These are phyloP conservation scores for Balanococcus diminutus DNA, from an alignment of 2,888 invertebrate species.

Conservation along the genomic window DNA sequence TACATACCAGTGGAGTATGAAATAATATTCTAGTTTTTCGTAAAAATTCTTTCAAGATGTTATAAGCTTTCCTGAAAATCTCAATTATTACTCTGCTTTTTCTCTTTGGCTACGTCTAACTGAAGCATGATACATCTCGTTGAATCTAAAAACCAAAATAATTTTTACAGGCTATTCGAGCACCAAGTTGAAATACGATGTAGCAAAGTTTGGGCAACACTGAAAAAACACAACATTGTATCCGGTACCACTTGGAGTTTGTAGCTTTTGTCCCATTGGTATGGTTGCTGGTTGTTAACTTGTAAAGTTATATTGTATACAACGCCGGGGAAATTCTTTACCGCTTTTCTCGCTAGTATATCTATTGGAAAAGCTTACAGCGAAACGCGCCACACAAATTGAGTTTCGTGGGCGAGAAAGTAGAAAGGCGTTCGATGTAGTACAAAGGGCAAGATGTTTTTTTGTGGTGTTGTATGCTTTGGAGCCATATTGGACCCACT, in stretches of 20 bases:
- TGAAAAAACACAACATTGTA: constrained; percentile 49
- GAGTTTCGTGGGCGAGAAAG: constrained; percentile 43
- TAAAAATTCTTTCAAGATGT: too few species aligned
- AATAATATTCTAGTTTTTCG: too few species aligned
- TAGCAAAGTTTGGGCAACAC: constrained; percentile 21
- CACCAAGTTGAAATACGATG: too few species aligned
- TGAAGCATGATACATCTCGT: too few species aligned
- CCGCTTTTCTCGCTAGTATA: constrained; percentile 44
- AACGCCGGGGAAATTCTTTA: constrained; percentile 53
- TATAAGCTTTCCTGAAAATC: too few species aligned
- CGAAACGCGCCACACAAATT: constrained; percentile 52
- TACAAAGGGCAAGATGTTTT: constrained; percentile 38
- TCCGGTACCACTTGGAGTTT: constrained; percentile 17
- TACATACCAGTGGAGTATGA: too few species aligned
- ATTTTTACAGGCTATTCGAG: too few species aligned
- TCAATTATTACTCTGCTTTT: too few species aligned
- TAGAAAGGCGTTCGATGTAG: constrained; percentile 35
- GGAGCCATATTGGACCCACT: too few species aligned
- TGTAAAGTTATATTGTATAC: constrained; percentile 51
- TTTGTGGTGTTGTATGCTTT: background rate
- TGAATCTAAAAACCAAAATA: too few species aligned
- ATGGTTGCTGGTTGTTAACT: constrained; percentile 54
- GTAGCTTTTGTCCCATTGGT: constrained; percentile 53
- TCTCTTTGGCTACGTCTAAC: too few species aligned
- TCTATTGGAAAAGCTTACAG: constrained; percentile 52